Evolutionary conservation across 2,888 invertebrate species (phyloP), one percentile per base, ranked within the genome.

Genomic region (Leptinotarsa rubiginosa): DNA sequence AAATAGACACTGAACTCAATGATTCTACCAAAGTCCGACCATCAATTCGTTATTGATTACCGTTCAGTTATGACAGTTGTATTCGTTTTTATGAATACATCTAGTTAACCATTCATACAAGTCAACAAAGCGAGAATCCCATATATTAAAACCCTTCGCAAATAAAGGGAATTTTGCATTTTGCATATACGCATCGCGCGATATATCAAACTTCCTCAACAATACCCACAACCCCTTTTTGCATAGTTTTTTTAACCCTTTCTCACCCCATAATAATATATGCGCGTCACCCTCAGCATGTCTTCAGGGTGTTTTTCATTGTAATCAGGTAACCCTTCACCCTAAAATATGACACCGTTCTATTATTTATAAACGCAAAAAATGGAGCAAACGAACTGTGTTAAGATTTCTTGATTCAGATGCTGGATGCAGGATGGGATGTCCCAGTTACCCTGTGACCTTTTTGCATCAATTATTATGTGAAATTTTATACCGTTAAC

Each of bases 101-200:
- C 88, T 88, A 88, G 88, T 88, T 88, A 88, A 84, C 86, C 88
- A 88, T 88, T 87, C 87, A 88, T 87, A 85, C 82, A 84, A 77
- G 81, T 82, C 72, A 79, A 83, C 87, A 87, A 86, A 85, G 85
- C 85, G 83, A 79, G 83, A 86, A 87, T 86, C 85, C 85, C 86
- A 86, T 86, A 86, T 86, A 87, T 87, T 22, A 75, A 77, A 79
- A 79, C 84, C 84, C 83, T 82, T 78, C 74, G 79, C 80, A 78
- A 78, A 78, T 76, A 74, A 79, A 78, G 77, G 75, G 79, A 80
- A 79, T 77, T 79, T 78, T 75, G 70, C 67, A 74, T 83, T 81
- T 83, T 83, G 81, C 82, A 82, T 83, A 82, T 77, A 78, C 75
- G 71, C 82, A 81, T 79, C 80, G 78, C 81, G 82, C 82, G 83